These are phyloP conservation scores for Phodopus roborovskii DNA, from an alignment of 2,113 vertebrate species.

Conservation along the genomic window DNA sequence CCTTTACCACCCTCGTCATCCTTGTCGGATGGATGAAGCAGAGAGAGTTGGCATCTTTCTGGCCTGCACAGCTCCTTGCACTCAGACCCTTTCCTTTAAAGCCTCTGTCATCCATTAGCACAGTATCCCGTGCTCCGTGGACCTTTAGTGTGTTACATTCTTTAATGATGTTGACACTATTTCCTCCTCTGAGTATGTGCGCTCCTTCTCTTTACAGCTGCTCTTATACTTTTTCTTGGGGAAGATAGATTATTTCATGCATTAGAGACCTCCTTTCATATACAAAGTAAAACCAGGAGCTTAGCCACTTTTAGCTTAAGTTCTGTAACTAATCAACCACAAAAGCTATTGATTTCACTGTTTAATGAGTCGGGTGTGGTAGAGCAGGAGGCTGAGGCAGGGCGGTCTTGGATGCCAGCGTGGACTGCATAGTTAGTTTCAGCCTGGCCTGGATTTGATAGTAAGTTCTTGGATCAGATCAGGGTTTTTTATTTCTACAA, in stretches of 20 bases:
- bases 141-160: not conserved
- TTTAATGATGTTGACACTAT: not conserved
- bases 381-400: not conserved
- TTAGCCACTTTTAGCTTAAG: not conserved
- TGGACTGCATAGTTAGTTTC: not conserved
- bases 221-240: not conserved
- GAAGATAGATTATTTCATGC: not conserved
- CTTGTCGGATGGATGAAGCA: not conserved
- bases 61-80: not conserved
- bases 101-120: not conserved
- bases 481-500: not conserved
- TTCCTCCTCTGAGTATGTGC: not conserved
- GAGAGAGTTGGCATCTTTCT: not conserved
- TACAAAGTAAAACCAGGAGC: not conserved
- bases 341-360: not conserved
- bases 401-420: not conserved
- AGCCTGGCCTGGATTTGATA: not conserved
- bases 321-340: not conserved
- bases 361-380: not conserved
- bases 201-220: not conserved
- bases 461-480: not conserved
- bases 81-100: not conserved
- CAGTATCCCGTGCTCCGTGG: not conserved
- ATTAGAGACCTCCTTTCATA: not conserved
- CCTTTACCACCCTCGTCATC: not conserved